phyloP scores from a whole-genome alignment of 2,113 vertebrate genomes.

The Channa argus region DNA sequence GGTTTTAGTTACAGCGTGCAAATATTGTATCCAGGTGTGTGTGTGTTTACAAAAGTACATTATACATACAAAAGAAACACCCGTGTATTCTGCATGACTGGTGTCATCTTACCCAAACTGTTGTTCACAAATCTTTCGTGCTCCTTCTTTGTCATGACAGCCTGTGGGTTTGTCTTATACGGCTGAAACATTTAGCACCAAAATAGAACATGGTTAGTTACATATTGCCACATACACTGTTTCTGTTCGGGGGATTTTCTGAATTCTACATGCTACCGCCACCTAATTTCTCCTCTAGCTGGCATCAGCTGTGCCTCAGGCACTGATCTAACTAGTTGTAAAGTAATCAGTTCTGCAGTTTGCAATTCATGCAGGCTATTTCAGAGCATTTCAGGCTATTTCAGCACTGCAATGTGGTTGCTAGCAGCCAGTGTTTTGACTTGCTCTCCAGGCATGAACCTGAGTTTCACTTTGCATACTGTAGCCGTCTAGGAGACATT shows the following conservation, averaged over 20 bases:
- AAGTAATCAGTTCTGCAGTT: background rate
- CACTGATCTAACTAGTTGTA: background rate
- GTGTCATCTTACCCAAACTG: constrained; percentile 50
- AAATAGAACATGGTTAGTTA: constrained; percentile 1
- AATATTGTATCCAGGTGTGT: background rate
- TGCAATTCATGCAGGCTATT: background rate
- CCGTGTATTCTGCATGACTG: constrained; percentile 2
- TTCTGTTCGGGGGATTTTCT: background rate
- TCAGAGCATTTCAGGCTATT: background rate
- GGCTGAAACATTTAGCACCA: background rate
- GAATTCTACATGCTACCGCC: background rate
- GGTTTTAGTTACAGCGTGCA: background rate
- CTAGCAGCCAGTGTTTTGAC: constrained; percentile 11
- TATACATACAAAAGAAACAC: constrained; percentile 12
- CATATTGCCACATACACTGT: background rate
- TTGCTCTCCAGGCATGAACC: background rate
- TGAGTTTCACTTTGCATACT: constrained; percentile 14
- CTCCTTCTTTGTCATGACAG: constrained; percentile 20
- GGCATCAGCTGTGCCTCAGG: background rate
- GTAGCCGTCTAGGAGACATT: background rate
- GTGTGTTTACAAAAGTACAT: constrained; percentile 29
- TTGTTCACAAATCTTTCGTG: constrained; percentile 16
- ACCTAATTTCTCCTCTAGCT: background rate
- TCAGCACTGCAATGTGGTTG: background rate
- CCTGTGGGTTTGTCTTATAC: constrained; percentile 14